phyloP scores from a whole-genome alignment of 2,113 vertebrate genomes.

The Sialia sialis region DNA sequence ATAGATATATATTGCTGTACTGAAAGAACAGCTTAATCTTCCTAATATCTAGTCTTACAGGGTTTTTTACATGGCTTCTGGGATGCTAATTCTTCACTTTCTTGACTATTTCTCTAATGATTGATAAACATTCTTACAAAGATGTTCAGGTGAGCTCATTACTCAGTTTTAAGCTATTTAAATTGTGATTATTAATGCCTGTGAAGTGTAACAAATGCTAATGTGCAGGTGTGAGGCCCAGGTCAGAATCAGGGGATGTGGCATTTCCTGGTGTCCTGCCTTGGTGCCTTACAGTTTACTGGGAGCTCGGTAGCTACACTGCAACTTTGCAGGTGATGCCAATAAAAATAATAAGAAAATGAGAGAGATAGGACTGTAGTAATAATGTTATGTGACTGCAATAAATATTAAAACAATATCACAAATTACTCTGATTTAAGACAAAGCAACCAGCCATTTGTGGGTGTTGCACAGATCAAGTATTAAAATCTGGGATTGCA shows the following conservation, averaged over 20 bases:
- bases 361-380: neutral
- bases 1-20: constrained; percentile 22
- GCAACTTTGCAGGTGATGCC: neutral
- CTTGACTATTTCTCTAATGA: constrained; percentile 8
- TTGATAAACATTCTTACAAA: constrained; percentile 4
- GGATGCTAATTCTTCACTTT: constrained; percentile 31
- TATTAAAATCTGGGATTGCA: neutral
- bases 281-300: neutral
- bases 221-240: neutral
- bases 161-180: neutral
- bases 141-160: neutral
- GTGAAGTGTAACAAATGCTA: neutral
- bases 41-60: constrained; percentile 27
- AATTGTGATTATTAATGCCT: neutral
- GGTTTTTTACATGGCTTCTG: constrained; percentile 15
- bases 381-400: neutral
- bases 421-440: neutral
- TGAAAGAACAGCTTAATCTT: constrained; percentile 39
- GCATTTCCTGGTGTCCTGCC: neutral
- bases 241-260: neutral
- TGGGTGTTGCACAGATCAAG: neutral
- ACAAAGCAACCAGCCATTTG: neutral
- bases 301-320: neutral
- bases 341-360: neutral
- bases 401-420: neutral